Evolutionary conservation across 2,113 vertebrate genomes (phyloP).

Genomic region (Emydura subglobosa): DNA sequence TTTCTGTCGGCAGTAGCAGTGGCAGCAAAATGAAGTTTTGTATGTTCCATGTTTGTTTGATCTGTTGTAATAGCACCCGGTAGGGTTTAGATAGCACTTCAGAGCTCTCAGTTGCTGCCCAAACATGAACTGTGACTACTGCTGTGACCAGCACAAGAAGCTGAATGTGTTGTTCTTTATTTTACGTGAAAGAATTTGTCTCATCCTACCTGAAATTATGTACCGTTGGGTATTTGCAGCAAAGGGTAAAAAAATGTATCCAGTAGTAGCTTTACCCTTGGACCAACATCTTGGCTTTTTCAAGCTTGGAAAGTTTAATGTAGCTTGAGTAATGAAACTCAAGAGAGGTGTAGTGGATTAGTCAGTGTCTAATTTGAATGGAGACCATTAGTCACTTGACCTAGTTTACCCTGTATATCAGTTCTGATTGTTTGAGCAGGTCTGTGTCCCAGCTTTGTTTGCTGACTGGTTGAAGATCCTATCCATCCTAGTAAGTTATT

Average conservation of each 20-base stretch:
- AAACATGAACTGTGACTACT: neutral
- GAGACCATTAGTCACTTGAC: slow-evolving; percentile 46
- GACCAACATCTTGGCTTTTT: slow-evolving; percentile 43
- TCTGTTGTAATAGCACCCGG: neutral
- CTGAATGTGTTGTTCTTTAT: slow-evolving; percentile 34
- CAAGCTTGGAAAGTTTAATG: slow-evolving; percentile 38
- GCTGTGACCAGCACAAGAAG: neutral
- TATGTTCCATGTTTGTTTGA: neutral
- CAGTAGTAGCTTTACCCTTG: slow-evolving; percentile 37
- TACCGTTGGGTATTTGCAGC: slow-evolving; percentile 38
- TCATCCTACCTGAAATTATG: slow-evolving; percentile 32
- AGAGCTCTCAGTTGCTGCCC: fast-evolving
- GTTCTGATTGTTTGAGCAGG: neutral
- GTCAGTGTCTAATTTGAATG: slow-evolving; percentile 52
- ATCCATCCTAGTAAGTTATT: neutral
- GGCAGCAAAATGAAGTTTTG: neutral
- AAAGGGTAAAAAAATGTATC: slow-evolving; percentile 17
- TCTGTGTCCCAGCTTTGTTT: neutral
- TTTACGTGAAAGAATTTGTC: slow-evolving; percentile 41
- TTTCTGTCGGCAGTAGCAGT: neutral
- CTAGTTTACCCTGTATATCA: slow-evolving; percentile 21
- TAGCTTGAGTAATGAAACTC: slow-evolving; percentile 23
- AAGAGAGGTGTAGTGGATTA: slow-evolving; percentile 26
- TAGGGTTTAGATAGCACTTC: neutral
- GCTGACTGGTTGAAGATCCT: neutral